Evolutionary conservation across 2,797 vertebrate species (phyloP).

Genomic region (Thripadectes ignobilis): DNA sequence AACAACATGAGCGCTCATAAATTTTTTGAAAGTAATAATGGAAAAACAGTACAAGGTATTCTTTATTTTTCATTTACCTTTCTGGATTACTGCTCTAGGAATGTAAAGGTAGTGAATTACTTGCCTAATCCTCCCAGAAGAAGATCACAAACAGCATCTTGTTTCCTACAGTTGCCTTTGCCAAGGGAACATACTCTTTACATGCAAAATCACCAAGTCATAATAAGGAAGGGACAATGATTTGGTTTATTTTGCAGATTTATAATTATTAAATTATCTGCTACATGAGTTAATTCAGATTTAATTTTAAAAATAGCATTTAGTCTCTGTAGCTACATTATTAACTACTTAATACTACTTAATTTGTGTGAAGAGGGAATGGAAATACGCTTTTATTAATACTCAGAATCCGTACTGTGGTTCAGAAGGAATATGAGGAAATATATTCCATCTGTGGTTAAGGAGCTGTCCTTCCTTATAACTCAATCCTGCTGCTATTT

Average conservation of each 20-base stretch:
- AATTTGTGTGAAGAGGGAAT: slow-evolving; percentile 17
- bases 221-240: neutral
- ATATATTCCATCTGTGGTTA: slow-evolving; percentile 73
- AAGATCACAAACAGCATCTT: neutral
- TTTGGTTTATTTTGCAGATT: slow-evolving; percentile 6
- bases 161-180: slow-evolving; percentile 1
- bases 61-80: neutral
- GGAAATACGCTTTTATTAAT: slow-evolving; percentile 37
- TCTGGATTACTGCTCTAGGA: neutral
- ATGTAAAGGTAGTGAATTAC: neutral
- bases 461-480: slow-evolving; percentile 69
- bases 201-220: neutral
- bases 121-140: neutral
- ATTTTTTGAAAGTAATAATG: neutral
- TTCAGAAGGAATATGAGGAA: slow-evolving; percentile 64
- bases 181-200: neutral
- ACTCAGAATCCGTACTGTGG: slow-evolving; percentile 29
- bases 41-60: neutral
- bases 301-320: neutral
- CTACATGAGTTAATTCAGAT: neutral
- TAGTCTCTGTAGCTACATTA: neutral
- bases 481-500: slow-evolving; percentile 74
- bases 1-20: neutral
- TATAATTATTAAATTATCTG: neutral
- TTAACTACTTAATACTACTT: neutral